Conservation (phyloP, 35 echinoderm and acorn worm genomes). For the Ptychodera flava region DNA sequence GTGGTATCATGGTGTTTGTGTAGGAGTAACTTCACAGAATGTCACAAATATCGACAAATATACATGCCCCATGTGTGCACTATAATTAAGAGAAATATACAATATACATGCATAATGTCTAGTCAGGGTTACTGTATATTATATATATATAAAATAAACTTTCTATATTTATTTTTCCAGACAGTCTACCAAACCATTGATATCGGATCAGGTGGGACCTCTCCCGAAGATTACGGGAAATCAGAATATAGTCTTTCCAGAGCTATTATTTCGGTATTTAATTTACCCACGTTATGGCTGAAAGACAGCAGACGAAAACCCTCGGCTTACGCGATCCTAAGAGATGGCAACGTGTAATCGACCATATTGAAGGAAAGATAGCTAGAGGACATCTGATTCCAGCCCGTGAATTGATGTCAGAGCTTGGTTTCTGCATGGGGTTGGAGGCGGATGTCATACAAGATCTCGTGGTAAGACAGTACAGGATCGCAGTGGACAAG, state of each 20-base stretch:
- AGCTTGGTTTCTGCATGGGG: neutral
- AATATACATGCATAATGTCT: too few species aligned
- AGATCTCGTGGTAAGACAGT: neutral
- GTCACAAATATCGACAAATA: slow-evolving; percentile 27
- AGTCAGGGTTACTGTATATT: too few species aligned
- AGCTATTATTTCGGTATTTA: too few species aligned
- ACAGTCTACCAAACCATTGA: too few species aligned
- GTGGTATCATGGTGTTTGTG: slow-evolving; percentile 41
- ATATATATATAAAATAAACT: too few species aligned
- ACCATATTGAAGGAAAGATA: neutral
- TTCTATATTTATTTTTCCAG: too few species aligned
- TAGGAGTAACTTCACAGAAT: slow-evolving; percentile 8
- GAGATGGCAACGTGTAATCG: neutral
- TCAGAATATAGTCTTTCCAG: too few species aligned
- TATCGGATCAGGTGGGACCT: too few species aligned
- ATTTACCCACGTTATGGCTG: too few species aligned
- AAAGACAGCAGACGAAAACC: too few species aligned
- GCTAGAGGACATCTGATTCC: neutral
- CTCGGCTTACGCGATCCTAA: neutral
- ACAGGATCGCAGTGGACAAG: neutral
- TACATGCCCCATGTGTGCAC: slow-evolving; percentile 24
- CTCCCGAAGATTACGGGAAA: too few species aligned
- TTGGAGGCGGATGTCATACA: neutral
- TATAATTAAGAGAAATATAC: too few species aligned
- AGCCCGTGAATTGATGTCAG: neutral